These are phyloP conservation scores for Triplophysa yarkandensis DNA, from an alignment of 2,797 vertebrate species.

Conservation along the genomic window DNA sequence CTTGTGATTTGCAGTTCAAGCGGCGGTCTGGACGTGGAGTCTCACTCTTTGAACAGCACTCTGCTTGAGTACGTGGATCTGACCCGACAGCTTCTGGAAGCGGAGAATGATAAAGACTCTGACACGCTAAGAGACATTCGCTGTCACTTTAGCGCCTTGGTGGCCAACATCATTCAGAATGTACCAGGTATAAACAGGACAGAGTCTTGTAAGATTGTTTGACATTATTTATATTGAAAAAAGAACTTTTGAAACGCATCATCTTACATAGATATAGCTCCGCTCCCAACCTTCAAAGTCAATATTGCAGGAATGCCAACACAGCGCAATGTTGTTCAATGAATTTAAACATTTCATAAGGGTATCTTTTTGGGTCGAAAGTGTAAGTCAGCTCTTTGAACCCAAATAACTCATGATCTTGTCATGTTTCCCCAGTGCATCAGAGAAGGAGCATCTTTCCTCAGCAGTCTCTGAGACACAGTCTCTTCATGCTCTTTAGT, in stretches of 20 bases:
- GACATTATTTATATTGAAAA: background rate
- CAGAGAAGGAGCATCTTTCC: conserved; percentile 98
- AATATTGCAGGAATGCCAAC: no score
- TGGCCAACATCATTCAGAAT: conserved; percentile 99
- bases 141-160: conserved; percentile 98
- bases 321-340: no score
- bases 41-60: conserved; percentile 94
- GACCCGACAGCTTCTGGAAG: conserved; percentile 94
- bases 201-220: background rate
- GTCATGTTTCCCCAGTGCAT: conserved; percentile 79
- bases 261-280: background rate
- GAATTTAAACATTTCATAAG: no score
- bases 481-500: conserved; percentile 98
- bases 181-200: conserved; percentile 85
- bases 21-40: conserved; percentile 95
- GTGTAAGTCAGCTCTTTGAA: background rate
- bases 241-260: background rate
- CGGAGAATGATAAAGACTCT: conserved; percentile 98
- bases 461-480: conserved; percentile 97
- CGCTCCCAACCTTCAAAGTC: no score
- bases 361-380: no score
- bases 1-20: conserved; percentile 80
- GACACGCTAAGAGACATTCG: conserved; percentile 96
- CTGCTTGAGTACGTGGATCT: conserved; percentile 97
- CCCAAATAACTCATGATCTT: background rate